Evolutionary conservation across 2,888 invertebrate species (phyloP).

Genomic region (Rhyacophila evoluta): DNA sequence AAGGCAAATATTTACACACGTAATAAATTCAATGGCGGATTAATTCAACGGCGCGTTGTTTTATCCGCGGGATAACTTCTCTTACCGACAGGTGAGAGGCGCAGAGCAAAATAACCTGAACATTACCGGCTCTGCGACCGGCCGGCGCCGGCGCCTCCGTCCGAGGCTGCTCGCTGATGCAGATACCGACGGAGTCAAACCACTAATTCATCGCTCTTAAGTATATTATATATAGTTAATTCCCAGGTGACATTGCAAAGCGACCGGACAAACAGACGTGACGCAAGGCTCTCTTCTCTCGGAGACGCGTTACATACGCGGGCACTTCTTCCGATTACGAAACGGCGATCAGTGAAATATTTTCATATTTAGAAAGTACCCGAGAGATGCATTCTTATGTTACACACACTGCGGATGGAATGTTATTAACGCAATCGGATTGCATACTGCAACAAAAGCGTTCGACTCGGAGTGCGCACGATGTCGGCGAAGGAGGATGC

Average conservation of each 20-base stretch:
- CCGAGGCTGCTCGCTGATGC: background rate
- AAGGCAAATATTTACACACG: background rate
- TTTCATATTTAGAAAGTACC: constrained; percentile 15
- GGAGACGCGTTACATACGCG: background rate
- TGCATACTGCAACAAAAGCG: background rate
- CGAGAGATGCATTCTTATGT: constrained; percentile 22
- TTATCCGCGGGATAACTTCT: background rate
- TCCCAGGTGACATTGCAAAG: background rate
- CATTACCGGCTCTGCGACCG: background rate
- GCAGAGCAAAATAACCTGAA: background rate
- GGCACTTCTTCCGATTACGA: background rate
- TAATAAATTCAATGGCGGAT: background rate
- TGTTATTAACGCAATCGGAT: constrained; percentile 5
- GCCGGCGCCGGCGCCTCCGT: background rate
- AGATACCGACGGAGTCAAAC: background rate
- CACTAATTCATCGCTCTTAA: background rate
- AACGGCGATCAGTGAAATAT: background rate
- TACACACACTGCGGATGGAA: background rate
- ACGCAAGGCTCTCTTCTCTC: background rate
- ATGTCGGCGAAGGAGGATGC: background rate
- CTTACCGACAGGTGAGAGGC: background rate
- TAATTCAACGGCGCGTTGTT: background rate
- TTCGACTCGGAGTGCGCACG: background rate
- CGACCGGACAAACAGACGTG: background rate
- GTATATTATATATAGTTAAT: background rate